Percentiles rank a stretch among this genome's conserved stretches.
phyloP scores from a whole-genome alignment of 2,113 vertebrate genomes.

The Brachyistius frenatus region DNA sequence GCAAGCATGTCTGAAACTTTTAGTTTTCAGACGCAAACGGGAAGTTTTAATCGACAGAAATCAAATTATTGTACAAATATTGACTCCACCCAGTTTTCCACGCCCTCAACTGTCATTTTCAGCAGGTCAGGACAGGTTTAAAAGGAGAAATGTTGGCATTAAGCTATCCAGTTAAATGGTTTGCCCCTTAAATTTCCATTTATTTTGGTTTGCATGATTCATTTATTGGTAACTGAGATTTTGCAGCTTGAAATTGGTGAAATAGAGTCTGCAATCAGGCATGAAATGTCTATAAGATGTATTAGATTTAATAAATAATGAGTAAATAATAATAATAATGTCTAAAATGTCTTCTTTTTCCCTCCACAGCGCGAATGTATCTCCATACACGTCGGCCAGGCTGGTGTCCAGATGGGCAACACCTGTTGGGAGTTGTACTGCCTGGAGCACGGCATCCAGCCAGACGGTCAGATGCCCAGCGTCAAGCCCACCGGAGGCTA shows the following conservation, averaged over 20 bases:
- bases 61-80: not conserved
- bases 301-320: too few relatives aligned
- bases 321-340: too few relatives aligned
- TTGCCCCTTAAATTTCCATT: not conserved
- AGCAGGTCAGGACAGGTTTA: slow-evolving; percentile 14
- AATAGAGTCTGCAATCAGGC: not conserved
- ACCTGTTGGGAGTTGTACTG: slow-evolving; percentile 78
- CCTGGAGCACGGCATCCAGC: slow-evolving; percentile 75
- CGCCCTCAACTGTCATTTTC: not conserved
- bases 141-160: too few relatives aligned
- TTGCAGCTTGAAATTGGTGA: not conserved
- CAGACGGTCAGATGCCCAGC: slow-evolving; percentile 67
- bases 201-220: too few relatives aligned
- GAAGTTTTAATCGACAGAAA: not conserved
- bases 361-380: slow-evolving; percentile 71
- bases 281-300: too few relatives aligned
- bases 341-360: not conserved
- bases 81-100: not conserved
- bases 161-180: too few relatives aligned
- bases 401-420: slow-evolving; percentile 78
- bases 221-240: too few relatives aligned
- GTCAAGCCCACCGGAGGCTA: slow-evolving; percentile 23
- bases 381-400: slow-evolving; percentile 74
- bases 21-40: not conserved
- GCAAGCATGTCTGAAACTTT: not conserved